Evolutionary conservation across 1,140 invertebrate species (phyloP), one percentile per base, ranked within the genome.

Genomic region (Delia radicum): DNA sequence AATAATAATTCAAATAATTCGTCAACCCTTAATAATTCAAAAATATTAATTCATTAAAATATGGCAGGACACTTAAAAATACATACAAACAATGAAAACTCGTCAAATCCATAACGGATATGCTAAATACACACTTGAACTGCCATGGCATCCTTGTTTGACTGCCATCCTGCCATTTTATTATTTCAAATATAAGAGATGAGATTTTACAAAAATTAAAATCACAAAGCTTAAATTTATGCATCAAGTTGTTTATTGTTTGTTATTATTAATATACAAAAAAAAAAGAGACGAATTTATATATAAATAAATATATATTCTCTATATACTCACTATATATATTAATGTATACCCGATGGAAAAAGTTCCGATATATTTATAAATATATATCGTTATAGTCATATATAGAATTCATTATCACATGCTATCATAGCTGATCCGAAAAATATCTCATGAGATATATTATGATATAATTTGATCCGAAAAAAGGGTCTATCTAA

Each of bases 161-260:
- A 42, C 48, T 24, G 48, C 18, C n/a, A n/a, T n/a, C n/a, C 48
- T 55, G 48, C 48, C 48, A 55, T 55, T 55, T 55, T 55, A 55
- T 21, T 55, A 55, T 21, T 55, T 21, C n/a, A 6, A 21, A 21
- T 21, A 7, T 21, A 24, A 55, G 10, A 21, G 21, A 21, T 5
- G 21, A 21, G 21, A 21, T 55, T 55, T 55, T 55, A 21, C 18
- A 24, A 55, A 48, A 55, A 55, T 55, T 55, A 55, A 24, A 69
- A 69, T 69, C 65, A 69, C 65, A 69, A 33, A 55, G 48, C 18
- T 55, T 55, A 18, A 55, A 55, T 55, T 55, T 55, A 8, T 55
- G 65, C 65, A 69, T 37, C 65, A 33, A 69, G 65, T 69, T 69
- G 65, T 69, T 69, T 28, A 69, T 69, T 69, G 65, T 69, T 69